A percentile compares a stretch with the other conserved stretches of the same genome.
Evolutionary conservation across 2,888 invertebrate genomes (phyloP).

Genomic region (Erebia palarica): DNA sequence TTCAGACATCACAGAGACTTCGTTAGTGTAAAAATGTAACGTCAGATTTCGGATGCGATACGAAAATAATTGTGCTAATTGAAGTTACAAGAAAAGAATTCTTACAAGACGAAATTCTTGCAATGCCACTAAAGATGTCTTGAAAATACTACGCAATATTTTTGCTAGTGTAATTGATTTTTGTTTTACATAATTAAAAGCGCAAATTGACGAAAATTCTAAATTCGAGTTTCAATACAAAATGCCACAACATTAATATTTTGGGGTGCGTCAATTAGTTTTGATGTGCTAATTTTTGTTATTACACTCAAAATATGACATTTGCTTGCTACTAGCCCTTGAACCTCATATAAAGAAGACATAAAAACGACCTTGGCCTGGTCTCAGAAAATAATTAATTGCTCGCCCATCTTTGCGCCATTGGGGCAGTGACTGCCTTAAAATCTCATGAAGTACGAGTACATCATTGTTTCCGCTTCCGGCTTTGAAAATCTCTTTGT

Average conservation of each 20-base stretch:
- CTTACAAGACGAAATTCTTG: neutral
- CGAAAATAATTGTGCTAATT: too few species aligned
- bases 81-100: too few species aligned
- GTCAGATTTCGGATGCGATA: neutral
- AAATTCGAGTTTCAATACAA: neutral
- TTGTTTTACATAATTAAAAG: neutral
- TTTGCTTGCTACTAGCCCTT: neutral
- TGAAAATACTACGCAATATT: neutral
- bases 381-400: too few species aligned
- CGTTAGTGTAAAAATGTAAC: neutral
- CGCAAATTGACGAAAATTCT: neutral
- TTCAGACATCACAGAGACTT: neutral
- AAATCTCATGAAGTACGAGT: too few species aligned
- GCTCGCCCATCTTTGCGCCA: too few species aligned
- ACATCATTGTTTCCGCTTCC: too few species aligned
- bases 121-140: neutral
- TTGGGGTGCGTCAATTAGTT: neutral
- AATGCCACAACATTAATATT: neutral
- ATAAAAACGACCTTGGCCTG: neutral
- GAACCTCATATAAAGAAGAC: neutral
- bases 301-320: slow-evolving; percentile 1
- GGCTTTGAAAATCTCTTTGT: too few species aligned
- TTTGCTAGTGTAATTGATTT: neutral
- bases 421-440: too few species aligned
- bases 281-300: slow-evolving; percentile 6